Base-by-base conservation (phyloP, 2,113 vertebrate genomes). In the Pachycephala philippinensis region DNA sequence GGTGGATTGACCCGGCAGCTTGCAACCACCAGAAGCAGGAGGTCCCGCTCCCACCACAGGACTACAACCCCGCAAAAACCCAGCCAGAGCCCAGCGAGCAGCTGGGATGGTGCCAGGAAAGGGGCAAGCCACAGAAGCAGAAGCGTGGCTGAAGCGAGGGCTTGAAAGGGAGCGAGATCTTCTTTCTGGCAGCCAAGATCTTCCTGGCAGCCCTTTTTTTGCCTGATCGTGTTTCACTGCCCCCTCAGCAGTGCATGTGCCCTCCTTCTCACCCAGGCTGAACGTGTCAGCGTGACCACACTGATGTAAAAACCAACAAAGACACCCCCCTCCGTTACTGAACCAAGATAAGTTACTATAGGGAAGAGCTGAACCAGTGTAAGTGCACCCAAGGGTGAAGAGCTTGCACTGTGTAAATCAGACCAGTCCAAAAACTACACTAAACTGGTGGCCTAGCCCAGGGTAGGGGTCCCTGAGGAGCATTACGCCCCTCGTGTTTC, bases 1-100 rank as follows among this genome's bases (percentile, higher is more conserved):
- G 1, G 37, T 0, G 2, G 66, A 40, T 5, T 15, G 15, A 83
- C 28, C 49, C 0, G 0, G 61, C 70, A 76, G 64, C 76, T 56
- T 2, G 2, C 1, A 4, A 28, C 44, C 15, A 15, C 54, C 65
- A 13, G 42, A 65, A 78, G 37, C 78, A 40, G 1, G 7, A 88
- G 75, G 63, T 90, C 68, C 71, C 1, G 1, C 44, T 68, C 65
- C 72, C 50, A 72, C 21, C 12, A 10, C 35, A 24, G 40, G 33
- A 10, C 53, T 50, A 24, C 45, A 82, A 4, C 4, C 31, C 50
- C 1, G 1, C 35, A 30, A 20, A 84, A 65, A 21, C 24, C 23
- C 10, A 0, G 22, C 11, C 14, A 53, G 45, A 21, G 56, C n/a
- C 23, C 68, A 69, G 54, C 1, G 0, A 86, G 88, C 69, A 59